Base-by-base conservation (phyloP, 2,113 vertebrate genomes). In the Haliaeetus leucogaster region DNA sequence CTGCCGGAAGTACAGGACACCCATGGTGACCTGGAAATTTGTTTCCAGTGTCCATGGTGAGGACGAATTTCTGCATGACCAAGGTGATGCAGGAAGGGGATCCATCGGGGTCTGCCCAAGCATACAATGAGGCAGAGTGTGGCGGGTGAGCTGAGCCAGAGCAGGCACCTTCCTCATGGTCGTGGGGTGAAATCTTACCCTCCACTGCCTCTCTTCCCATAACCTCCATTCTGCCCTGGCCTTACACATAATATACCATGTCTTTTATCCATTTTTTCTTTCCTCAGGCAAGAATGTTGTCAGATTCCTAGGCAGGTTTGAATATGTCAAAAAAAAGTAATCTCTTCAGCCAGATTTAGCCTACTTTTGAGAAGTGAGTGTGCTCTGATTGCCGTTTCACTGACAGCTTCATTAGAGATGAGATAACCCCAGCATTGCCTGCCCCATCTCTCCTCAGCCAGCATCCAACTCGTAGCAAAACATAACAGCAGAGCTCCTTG, bases 341-440 rank as follows among this genome's bases (percentile, higher is more conserved):
- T 91, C 73, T 90, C 48, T 93, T 95, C 82, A 82, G 62, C 66
- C 78, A 87, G 91, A 95, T 93, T 94, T 95, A 97, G 65, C 84
- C 94, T 95, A 61, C 73, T 95, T 95, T 95, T 42, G 13, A 70
- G 42, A 65, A 93, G 53, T 6, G 4, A 61, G 40, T 47, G 45
- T 85, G 23, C 21, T 94, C 77, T 85, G 93, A 80, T 77, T 73
- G 70, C 68, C 91, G 52, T 61, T 87, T 91, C 36, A 22, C 89
- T 95, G 96, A 95, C 92, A 95, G 94, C 81, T 96, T 96, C 91
- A 92, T 96, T 82, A 95, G 66, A 85, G 65, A 61, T 40, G 86
- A 96, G 81, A 92, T 55, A 95, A 87, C 50, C 30, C 52, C 52
- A 89, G 71, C 67, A 25, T 50, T 66, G 47, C 38, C 34, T 63